phyloP scores from a whole-genome alignment of 92 coral and sea anemone species.

The Parazoanthus swiftii region DNA sequence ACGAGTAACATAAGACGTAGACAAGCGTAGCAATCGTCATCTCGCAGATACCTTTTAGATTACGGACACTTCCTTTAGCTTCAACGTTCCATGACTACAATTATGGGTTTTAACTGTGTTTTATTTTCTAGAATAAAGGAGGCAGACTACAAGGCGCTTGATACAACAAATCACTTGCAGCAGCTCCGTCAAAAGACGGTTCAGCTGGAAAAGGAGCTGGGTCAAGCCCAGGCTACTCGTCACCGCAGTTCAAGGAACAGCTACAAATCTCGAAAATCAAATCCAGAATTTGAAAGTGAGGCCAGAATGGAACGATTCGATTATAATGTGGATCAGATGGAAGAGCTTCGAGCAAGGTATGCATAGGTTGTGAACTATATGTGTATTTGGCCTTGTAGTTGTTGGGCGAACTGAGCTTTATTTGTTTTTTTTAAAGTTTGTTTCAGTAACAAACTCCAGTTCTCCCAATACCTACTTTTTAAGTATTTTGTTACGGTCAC shows the following conservation, averaged over 20 bases:
- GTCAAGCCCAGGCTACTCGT: conserved; percentile 60
- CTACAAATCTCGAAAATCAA: conserved; percentile 34
- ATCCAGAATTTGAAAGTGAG: conserved; percentile 34
- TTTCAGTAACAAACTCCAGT: not conserved
- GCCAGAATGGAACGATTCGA: conserved; percentile 33
- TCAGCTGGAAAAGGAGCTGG: conserved; percentile 86
- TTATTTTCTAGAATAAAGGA: conserved; percentile 66
- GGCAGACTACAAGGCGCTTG: conserved; percentile 62
- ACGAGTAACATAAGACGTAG: no score
- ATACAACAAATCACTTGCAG: conserved; percentile 70
- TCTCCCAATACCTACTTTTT: not conserved
- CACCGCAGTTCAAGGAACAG: conserved; percentile 37
- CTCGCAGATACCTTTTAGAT: not conserved
- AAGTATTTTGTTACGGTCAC: no score
- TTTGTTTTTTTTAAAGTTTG: not conserved
- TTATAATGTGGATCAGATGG: conserved; percentile 51
- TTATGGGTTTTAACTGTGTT: not conserved
- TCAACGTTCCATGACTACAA: not conserved
- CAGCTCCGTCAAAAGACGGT: conserved; percentile 80
- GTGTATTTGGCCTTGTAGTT: no score
- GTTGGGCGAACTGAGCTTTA: not conserved
- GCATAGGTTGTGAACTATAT: not conserved
- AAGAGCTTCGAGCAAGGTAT: conserved; percentile 77
- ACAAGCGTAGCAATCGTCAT: no score
- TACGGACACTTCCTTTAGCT: no score